These are phyloP conservation scores for Ligdia adustata DNA, from an alignment of 2,888 invertebrate species.

Conservation along the genomic window DNA sequence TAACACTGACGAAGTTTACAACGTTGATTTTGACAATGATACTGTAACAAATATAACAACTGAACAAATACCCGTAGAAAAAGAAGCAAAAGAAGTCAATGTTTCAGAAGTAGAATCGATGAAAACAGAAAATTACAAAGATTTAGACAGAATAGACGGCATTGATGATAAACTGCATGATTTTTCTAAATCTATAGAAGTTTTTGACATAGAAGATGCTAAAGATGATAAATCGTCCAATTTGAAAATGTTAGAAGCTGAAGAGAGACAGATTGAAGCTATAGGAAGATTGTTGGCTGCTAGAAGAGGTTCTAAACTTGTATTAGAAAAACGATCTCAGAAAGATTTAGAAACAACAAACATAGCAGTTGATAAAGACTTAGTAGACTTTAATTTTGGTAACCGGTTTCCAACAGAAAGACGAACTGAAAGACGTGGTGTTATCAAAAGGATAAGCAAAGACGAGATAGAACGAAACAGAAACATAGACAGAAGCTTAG, in stretches of 20 bases:
- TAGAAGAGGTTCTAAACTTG: constrained; percentile 64
- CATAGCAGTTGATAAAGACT: constrained; percentile 67
- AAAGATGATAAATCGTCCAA: constrained; percentile 65
- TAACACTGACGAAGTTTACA: constrained; percentile 45
- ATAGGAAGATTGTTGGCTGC: constrained; percentile 74
- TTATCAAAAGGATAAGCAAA: constrained; percentile 70
- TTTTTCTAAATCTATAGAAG: constrained; percentile 72
- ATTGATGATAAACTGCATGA: constrained; percentile 75
- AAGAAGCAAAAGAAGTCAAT: constrained; percentile 44
- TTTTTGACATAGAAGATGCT: constrained; percentile 71
- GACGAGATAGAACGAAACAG: constrained; percentile 71
- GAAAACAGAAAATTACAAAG: constrained; percentile 48
- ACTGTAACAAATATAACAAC: constrained; percentile 33
- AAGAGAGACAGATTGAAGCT: constrained; percentile 78
- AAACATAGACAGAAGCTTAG: constrained; percentile 64
- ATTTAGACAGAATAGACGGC: constrained; percentile 61
- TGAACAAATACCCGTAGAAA: constrained; percentile 38
- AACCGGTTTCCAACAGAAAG: constrained; percentile 69
- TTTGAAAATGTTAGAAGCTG: constrained; percentile 72
- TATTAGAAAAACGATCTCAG: constrained; percentile 71
- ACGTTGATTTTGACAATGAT: constrained; percentile 40
- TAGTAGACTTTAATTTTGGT: constrained; percentile 66
- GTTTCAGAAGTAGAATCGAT: constrained; percentile 50
- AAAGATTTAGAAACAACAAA: constrained; percentile 68
- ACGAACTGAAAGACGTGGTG: constrained; percentile 67